Conservation (phyloP, 2,113 vertebrate genomes). For the Chaetops frenatus region DNA sequence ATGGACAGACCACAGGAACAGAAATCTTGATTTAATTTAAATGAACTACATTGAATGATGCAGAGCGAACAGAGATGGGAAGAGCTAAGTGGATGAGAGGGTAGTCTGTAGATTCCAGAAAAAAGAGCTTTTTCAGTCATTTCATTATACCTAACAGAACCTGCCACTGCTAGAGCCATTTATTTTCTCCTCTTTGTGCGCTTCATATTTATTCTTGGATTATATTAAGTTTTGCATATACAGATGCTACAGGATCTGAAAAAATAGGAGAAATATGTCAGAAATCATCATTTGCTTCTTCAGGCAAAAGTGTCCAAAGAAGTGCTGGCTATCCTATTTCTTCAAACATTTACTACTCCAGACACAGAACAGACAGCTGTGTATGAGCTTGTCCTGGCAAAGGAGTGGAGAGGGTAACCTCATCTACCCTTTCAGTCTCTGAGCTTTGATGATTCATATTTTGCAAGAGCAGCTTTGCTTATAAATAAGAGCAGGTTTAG, state of each 20-base stretch:
- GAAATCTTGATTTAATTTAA: constrained; percentile 16
- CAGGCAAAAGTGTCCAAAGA: not conserved
- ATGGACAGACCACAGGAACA: not conserved
- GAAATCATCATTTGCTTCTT: not conserved
- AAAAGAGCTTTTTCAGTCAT: not conserved
- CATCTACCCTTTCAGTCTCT: constrained; percentile 18
- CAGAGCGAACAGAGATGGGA: not conserved
- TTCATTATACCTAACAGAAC: not conserved
- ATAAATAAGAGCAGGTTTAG: constrained; percentile 44
- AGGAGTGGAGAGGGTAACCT: constrained; percentile 6
- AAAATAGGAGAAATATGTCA: not conserved
- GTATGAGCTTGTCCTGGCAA: not conserved
- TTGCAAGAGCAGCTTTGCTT: constrained; percentile 26
- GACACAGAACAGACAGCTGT: not conserved
- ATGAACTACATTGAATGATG: not conserved
- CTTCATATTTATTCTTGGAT: not conserved
- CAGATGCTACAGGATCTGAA: not conserved
- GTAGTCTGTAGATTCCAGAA: not conserved
- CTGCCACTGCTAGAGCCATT: not conserved
- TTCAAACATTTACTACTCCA: not conserved
- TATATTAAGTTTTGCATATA: not conserved
- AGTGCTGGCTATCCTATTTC: not conserved
- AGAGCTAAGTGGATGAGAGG: not conserved
- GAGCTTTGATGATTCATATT: constrained; percentile 39
- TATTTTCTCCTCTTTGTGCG: not conserved